phyloP scores from a whole-genome alignment of 2,797 vertebrate genomes.

The Lateolabrax maculatus region DNA sequence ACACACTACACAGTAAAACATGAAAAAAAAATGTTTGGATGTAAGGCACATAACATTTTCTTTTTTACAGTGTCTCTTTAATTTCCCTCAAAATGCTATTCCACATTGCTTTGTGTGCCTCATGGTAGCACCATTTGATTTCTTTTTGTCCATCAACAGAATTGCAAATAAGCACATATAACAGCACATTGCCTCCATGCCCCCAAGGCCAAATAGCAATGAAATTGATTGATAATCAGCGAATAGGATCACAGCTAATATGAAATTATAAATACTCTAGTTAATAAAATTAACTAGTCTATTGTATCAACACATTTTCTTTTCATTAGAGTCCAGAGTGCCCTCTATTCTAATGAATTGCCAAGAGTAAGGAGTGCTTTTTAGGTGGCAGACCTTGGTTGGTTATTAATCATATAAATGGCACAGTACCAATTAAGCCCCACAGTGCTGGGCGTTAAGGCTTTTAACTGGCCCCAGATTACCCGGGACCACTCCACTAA shows the following conservation, averaged over 20 bases:
- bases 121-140: constrained; percentile 43
- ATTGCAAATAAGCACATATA: constrained; percentile 75
- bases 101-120: constrained; percentile 25
- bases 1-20: background rate
- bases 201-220: constrained; percentile 62
- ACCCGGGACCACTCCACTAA: constrained; percentile 68
- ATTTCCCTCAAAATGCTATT: constrained; percentile 56
- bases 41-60: constrained; percentile 37
- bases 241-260: constrained; percentile 71
- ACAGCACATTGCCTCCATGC: constrained; percentile 67
- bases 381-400: constrained; percentile 69
- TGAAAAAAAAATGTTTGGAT: background rate
- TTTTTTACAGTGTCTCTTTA: constrained; percentile 45
- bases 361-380: constrained; percentile 72
- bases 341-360: constrained; percentile 76
- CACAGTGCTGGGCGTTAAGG: constrained; percentile 62
- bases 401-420: constrained; percentile 82
- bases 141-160: constrained; percentile 67
- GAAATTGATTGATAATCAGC: constrained; percentile 76
- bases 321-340: constrained; percentile 78
- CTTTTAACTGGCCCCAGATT: constrained; percentile 79
- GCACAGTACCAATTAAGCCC: constrained; percentile 76
- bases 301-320: constrained; percentile 81
- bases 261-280: constrained; percentile 72
- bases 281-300: constrained; percentile 77